Evolutionary conservation across 2,888 invertebrate genomes (phyloP).

Genomic region (Pharmacophagus antenor): DNA sequence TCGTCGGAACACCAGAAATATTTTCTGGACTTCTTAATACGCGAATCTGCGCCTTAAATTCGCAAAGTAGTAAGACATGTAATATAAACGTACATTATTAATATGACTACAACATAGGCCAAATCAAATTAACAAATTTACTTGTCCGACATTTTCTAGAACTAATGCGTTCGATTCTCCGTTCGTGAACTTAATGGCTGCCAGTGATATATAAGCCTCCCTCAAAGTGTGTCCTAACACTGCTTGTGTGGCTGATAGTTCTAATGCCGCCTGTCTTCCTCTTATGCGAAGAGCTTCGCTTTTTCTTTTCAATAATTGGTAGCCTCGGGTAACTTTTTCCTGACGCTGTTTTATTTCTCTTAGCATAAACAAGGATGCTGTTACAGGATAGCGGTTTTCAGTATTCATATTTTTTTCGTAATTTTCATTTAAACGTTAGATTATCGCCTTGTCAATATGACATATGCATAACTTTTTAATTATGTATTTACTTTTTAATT

Average conservation of each 20-base stretch:
- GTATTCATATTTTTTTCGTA: slow-evolving; percentile 51
- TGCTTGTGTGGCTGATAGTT: slow-evolving; percentile 59
- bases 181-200: slow-evolving; percentile 72
- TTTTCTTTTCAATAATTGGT: slow-evolving; percentile 63
- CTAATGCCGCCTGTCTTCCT: slow-evolving; percentile 61
- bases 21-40: slow-evolving; percentile 65
- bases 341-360: slow-evolving; percentile 69
- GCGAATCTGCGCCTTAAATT: slow-evolving; percentile 72
- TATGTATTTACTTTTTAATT: not conserved
- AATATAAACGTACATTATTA: not conserved
- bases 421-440: not conserved
- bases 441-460: not conserved
- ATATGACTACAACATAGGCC: not conserved
- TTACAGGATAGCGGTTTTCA: slow-evolving; percentile 68
- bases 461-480: not conserved
- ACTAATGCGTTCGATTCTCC: slow-evolving; percentile 74
- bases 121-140: slow-evolving; percentile 35
- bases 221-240: slow-evolving; percentile 60
- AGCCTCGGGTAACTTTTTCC: slow-evolving; percentile 63
- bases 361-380: slow-evolving; percentile 70
- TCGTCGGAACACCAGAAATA: slow-evolving; percentile 67
- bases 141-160: slow-evolving; percentile 71
- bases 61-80: not conserved
- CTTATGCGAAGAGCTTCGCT: slow-evolving; percentile 62
- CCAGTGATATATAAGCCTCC: slow-evolving; percentile 71